Conservation (phyloP, 2,113 vertebrate genomes). For the Phoxinus phoxinus region DNA sequence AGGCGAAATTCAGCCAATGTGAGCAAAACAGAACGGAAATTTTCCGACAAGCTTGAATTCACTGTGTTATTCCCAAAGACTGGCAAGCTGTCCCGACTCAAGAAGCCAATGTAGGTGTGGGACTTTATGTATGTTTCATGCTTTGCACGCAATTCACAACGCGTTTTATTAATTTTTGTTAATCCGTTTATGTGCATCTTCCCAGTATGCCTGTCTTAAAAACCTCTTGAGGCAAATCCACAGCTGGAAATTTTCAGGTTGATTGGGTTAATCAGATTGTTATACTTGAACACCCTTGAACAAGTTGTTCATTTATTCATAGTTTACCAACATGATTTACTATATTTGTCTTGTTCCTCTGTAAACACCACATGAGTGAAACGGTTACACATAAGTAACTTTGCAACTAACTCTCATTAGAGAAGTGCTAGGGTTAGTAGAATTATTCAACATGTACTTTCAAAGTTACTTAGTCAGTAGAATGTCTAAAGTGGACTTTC, state of each 20-base stretch:
- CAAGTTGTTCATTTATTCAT: conserved; percentile 48
- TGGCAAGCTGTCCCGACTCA: conserved; percentile 43
- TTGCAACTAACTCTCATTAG: too few species aligned
- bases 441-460: too few species aligned
- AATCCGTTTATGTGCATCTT: conserved; percentile 75
- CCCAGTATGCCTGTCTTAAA: conserved; percentile 50
- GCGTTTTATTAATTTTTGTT: conserved; percentile 70
- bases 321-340: background rate
- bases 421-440: too few species aligned
- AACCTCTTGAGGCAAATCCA: conserved; percentile 54
- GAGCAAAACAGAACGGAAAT: background rate
- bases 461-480: too few species aligned
- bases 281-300: conserved; percentile 38
- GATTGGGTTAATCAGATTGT: conserved; percentile 52
- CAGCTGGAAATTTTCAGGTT: conserved; percentile 36
- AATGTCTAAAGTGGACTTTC: too few species aligned
- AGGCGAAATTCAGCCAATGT: conserved; percentile 8
- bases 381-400: too few species aligned
- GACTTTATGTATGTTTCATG: conserved; percentile 62
- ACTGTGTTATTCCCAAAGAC: background rate
- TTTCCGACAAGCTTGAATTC: background rate
- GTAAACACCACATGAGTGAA: background rate
- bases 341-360: background rate
- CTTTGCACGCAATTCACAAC: conserved; percentile 67
- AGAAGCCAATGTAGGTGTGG: conserved; percentile 7